Evolutionary conservation across 2,888 invertebrate genomes (phyloP).

Genomic region (Melipona beecheii): DNA sequence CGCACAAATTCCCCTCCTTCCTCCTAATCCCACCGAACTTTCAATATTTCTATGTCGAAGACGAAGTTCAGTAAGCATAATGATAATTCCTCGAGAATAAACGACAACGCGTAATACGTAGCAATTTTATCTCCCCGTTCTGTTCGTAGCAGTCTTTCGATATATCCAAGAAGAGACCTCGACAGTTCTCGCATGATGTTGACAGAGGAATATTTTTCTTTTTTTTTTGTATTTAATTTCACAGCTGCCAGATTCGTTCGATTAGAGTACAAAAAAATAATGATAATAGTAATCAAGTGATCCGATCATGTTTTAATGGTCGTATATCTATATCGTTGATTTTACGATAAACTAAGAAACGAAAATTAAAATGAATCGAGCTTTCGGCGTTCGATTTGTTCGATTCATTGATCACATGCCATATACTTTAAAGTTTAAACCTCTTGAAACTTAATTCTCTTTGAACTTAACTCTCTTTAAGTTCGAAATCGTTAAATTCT

Average conservation of each 20-base stretch:
- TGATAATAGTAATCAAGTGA: slow-evolving; percentile 4
- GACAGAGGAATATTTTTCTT: background rate
- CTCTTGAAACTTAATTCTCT: background rate
- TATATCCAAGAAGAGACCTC: background rate
- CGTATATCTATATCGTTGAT: slow-evolving; percentile 10
- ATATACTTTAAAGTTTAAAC: slow-evolving; percentile 1
- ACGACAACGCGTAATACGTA: slow-evolving; percentile 1
- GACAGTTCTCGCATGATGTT: background rate
- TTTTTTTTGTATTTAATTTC: slow-evolving; percentile 24
- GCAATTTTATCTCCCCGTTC: background rate
- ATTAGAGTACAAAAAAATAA: slow-evolving; percentile 27
- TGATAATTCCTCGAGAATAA: slow-evolving; percentile 1
- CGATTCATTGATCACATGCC: background rate
- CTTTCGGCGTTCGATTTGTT: background rate
- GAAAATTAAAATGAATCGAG: background rate
- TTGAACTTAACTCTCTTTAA: too few relatives aligned
- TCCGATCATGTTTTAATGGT: slow-evolving; percentile 55
- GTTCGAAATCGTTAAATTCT: background rate
- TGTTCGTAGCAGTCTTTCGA: slow-evolving; percentile 12
- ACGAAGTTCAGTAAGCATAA: background rate
- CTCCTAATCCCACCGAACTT: slow-evolving; percentile 11
- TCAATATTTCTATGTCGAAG: background rate
- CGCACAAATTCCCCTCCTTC: background rate
- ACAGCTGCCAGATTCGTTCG: slow-evolving; percentile 25
- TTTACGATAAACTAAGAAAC: background rate